A percentile compares a stretch with the other conserved stretches of the same genome.
phyloP scores from a whole-genome alignment of 2,797 vertebrate genomes.

The Scleropages formosus region DNA sequence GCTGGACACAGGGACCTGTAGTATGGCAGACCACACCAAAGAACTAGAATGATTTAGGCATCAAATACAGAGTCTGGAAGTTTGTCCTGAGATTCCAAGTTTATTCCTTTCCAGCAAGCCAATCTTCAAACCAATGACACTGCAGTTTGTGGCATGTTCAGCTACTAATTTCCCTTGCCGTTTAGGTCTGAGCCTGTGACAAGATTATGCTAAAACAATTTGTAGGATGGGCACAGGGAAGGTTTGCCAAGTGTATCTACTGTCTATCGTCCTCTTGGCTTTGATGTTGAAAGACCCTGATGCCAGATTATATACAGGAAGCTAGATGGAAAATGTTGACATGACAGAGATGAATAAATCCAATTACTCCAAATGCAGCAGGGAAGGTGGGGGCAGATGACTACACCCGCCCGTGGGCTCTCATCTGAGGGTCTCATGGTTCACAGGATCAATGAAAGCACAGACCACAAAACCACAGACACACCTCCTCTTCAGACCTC shows the following conservation, averaged over 20 bases:
- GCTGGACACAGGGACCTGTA: no score
- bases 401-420: no score
- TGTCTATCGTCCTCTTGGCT: constrained; percentile 13
- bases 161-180: constrained; percentile 48
- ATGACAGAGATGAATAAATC: constrained; percentile 30
- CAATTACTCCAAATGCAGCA: constrained; percentile 25
- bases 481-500: no score
- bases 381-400: background rate
- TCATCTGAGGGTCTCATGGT: no score
- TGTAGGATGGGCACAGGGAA: background rate
- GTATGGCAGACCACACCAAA: no score
- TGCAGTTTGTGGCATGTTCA: constrained; percentile 48
- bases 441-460: no score
- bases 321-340: constrained; percentile 1
- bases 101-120: constrained; percentile 55
- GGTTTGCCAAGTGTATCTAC: background rate
- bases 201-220: constrained; percentile 46
- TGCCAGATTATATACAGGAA: constrained; percentile 26
- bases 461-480: no score
- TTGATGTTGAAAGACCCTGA: constrained; percentile 37
- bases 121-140: constrained; percentile 56
- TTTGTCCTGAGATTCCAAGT: constrained; percentile 33
- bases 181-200: constrained; percentile 51
- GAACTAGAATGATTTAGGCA: no score
- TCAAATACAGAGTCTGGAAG: no score